These are phyloP conservation scores for Varanus salvator DNA, from an alignment of 2,113 vertebrate species.

Conservation along the genomic window DNA sequence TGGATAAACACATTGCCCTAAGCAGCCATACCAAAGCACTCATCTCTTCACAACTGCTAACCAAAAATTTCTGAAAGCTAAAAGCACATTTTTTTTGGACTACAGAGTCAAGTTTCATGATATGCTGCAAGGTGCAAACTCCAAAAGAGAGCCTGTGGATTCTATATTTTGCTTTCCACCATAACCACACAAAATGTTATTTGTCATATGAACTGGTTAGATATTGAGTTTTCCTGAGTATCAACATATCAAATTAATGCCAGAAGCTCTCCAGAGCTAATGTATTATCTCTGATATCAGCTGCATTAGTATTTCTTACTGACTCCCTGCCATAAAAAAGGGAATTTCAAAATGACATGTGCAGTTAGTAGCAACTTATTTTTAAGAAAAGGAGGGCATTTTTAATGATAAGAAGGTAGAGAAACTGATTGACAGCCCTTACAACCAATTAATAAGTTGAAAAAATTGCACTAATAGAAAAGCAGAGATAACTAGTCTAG, in stretches of 20 bases:
- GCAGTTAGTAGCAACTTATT: not conserved
- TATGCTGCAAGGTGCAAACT: not conserved
- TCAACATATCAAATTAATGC: not conserved
- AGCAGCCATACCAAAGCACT: conserved; percentile 63
- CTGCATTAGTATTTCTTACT: not conserved
- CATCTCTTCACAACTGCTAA: conserved; percentile 53
- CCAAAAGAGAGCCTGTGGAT: not conserved
- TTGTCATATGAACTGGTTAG: not conserved
- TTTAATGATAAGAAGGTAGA: not conserved
- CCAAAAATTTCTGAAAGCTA: not conserved
- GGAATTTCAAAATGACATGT: not conserved
- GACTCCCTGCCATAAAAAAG: not conserved
- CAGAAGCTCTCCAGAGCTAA: not conserved
- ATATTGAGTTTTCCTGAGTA: not conserved
- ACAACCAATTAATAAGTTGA: not conserved
- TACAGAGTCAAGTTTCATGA: not conserved
- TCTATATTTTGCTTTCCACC: not conserved
- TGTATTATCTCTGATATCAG: not conserved
- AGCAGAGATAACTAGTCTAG: not conserved
- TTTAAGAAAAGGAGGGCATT: not conserved
- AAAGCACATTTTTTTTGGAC: not conserved
- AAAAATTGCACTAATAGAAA: not conserved
- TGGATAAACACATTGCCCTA: not conserved
- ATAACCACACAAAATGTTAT: not conserved
- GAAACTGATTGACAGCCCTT: not conserved